These are phyloP conservation scores for Aphelocoma californica DNA, from an alignment of 2,797 vertebrate genomes.

Conservation along the genomic window DNA sequence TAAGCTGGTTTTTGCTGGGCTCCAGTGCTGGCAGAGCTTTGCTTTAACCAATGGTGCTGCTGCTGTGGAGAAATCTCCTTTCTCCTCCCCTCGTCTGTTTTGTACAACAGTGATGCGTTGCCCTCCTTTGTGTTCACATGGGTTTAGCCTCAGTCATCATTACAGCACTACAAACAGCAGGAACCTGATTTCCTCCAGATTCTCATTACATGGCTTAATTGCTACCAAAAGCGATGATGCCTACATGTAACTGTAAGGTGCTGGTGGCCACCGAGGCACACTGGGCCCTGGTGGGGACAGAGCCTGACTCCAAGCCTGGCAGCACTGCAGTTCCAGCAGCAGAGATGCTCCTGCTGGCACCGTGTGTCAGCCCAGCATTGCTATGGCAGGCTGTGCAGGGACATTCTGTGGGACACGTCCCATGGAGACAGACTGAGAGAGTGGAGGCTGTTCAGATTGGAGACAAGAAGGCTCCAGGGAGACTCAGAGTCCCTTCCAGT, in stretches of 20 bases:
- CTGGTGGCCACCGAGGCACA: fast-evolving
- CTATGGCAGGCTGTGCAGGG: fast-evolving
- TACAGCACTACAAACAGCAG: background rate
- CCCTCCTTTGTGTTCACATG: fast-evolving
- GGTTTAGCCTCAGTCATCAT: background rate
- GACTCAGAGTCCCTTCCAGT: background rate
- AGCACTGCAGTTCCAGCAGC: background rate
- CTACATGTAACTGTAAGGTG: fast-evolving
- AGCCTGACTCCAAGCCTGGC: background rate
- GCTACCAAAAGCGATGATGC: background rate
- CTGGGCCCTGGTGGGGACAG: background rate
- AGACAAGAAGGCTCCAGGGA: background rate
- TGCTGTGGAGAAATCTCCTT: background rate
- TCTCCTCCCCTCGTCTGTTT: background rate
- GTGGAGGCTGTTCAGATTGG: background rate
- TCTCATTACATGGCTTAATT: fast-evolving
- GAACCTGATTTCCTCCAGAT: background rate
- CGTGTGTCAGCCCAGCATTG: background rate
- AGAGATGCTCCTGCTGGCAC: background rate
- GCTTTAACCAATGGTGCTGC: fast-evolving
- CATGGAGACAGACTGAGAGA: background rate
- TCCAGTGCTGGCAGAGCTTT: background rate
- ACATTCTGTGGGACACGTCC: background rate
- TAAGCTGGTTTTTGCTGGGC: background rate
- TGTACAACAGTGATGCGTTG: background rate